These are phyloP conservation scores for Lumbricus terrestris DNA, from an alignment of 2,888 invertebrate genomes.

Conservation along the genomic window DNA sequence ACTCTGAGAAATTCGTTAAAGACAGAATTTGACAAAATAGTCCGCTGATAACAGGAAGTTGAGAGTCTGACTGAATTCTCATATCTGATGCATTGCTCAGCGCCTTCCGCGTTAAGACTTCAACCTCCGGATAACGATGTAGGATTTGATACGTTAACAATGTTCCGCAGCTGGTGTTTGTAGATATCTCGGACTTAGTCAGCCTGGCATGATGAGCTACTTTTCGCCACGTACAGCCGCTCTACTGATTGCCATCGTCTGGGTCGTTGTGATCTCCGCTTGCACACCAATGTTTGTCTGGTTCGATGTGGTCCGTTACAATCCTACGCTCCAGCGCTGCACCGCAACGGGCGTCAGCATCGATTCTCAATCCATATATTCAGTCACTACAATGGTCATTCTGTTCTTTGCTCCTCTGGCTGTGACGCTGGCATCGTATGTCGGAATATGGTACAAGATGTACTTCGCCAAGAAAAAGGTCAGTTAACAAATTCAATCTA, in stretches of 20 bases:
- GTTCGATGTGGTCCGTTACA: not conserved
- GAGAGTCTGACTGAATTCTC: no score
- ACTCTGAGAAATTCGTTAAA: no score
- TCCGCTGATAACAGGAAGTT: no score
- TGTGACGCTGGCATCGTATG: not conserved
- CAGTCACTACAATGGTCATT: not conserved
- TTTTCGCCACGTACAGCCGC: not conserved
- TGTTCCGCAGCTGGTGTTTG: not conserved
- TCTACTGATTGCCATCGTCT: not conserved
- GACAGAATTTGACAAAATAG: no score
- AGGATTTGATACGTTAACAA: no score
- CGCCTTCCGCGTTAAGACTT: no score
- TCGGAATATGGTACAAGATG: slow-evolving; percentile 5
- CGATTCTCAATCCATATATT: not conserved
- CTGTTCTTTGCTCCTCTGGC: not conserved
- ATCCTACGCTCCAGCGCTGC: not conserved
- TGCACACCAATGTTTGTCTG: not conserved
- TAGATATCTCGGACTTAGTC: not conserved
- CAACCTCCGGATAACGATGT: not conserved
- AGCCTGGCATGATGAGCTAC: not conserved
- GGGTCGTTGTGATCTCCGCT: not conserved
- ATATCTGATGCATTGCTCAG: no score
- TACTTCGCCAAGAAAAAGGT: not conserved
- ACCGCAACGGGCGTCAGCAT: not conserved
- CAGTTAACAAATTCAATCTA: not conserved